phyloP scores from a whole-genome alignment of 1,140 invertebrate genomes.

The Ooceraea biroi region DNA sequence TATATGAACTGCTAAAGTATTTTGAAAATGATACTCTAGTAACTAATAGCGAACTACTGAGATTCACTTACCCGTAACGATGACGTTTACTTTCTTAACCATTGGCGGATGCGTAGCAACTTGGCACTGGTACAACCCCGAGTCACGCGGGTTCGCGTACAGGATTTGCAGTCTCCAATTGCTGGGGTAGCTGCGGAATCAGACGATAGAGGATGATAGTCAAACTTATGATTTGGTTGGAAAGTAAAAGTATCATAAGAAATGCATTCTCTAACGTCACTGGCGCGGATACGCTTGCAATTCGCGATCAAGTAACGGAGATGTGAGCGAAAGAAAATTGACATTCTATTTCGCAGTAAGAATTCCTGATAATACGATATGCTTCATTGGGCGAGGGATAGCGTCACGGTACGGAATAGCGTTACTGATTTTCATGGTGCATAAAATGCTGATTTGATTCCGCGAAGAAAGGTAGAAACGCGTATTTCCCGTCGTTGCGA shows the following conservation, averaged over 20 bases:
- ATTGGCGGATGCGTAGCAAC: slow-evolving; percentile 93
- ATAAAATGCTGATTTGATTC: slow-evolving; percentile 50
- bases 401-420: background rate
- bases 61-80: slow-evolving; percentile 79
- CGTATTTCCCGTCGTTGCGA: background rate
- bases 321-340: slow-evolving; percentile 27
- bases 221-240: background rate
- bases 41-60: background rate
- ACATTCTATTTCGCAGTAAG: slow-evolving; percentile 21
- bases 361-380: slow-evolving; percentile 8
- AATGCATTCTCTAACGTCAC: background rate
- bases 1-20: too few species aligned
- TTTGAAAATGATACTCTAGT: background rate
- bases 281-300: background rate
- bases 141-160: slow-evolving; percentile 91
- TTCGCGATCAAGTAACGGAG: slow-evolving; percentile 12
- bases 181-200: slow-evolving; percentile 88
- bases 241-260: slow-evolving; percentile 15
- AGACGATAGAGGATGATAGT: background rate
- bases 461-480: background rate
- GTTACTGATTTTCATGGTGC: slow-evolving; percentile 29
- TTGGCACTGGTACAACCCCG: slow-evolving; percentile 94
- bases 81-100: slow-evolving; percentile 82
- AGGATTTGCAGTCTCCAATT: slow-evolving; percentile 94
- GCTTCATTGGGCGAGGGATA: background rate